Conservation (phyloP, 2,113 vertebrate species). For the Limnothrissa miodon region DNA sequence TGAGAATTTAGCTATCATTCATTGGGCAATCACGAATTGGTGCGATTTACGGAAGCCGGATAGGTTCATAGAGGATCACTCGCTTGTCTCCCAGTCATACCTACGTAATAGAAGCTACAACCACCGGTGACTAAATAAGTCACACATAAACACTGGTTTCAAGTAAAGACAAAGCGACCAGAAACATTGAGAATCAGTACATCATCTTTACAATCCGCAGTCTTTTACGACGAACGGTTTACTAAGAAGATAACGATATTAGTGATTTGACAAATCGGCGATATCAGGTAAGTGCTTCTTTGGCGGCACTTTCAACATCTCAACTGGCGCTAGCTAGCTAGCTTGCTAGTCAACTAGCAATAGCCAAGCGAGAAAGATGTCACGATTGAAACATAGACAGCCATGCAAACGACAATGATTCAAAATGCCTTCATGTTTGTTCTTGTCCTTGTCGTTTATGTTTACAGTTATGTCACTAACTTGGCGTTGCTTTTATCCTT, state of each 20-base stretch:
- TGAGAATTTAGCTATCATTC: constrained; percentile 1
- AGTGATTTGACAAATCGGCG: constrained; percentile 35
- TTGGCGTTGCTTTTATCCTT: constrained; percentile 36
- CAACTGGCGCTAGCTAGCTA: constrained; percentile 27
- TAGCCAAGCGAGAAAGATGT: constrained; percentile 12
- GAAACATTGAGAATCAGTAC: background rate
- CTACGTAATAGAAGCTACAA: constrained; percentile 22
- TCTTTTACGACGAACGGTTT: background rate
- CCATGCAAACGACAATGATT: background rate
- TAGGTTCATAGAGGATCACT: constrained; percentile 29
- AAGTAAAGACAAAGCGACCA: background rate
- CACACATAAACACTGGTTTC: constrained; percentile 18
- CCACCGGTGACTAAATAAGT: constrained; percentile 37
- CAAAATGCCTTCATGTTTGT: constrained; percentile 35
- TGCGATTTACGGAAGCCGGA: constrained; percentile 48
- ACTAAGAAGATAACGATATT: background rate
- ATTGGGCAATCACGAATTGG: constrained; percentile 25
- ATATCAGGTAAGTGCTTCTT: constrained; percentile 39
- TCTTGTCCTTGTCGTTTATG: constrained; percentile 42
- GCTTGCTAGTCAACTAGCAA: constrained; percentile 12
- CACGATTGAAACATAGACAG: constrained; percentile 11
- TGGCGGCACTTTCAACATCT: constrained; percentile 45
- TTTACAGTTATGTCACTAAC: constrained; percentile 46
- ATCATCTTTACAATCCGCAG: background rate
- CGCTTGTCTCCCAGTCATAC: background rate